These are phyloP conservation scores for Acanthisitta chloris DNA, from an alignment of 2,113 vertebrate species.

Conservation along the genomic window DNA sequence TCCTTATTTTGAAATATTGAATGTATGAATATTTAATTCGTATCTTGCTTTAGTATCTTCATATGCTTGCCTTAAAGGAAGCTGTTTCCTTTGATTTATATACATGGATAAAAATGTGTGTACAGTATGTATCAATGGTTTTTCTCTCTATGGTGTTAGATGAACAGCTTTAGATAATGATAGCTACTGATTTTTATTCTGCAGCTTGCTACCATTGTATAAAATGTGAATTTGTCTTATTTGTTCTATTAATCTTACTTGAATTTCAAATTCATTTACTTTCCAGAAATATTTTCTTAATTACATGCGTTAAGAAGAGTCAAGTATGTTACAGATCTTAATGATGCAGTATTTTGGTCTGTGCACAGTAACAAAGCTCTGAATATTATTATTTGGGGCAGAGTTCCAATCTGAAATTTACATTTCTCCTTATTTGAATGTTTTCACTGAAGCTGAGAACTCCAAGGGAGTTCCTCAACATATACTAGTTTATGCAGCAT, in stretches of 20 bases:
- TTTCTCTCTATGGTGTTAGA: slow-evolving; percentile 47
- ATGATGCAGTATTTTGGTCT: slow-evolving; percentile 12
- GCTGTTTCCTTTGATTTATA: slow-evolving; percentile 74
- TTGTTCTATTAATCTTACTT: slow-evolving; percentile 37
- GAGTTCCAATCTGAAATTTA: slow-evolving; percentile 49
- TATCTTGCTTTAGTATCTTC: slow-evolving; percentile 72
- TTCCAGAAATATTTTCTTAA: slow-evolving; percentile 51
- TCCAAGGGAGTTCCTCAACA: slow-evolving; percentile 3
- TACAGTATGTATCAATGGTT: slow-evolving; percentile 63
- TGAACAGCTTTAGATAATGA: slow-evolving; percentile 58
- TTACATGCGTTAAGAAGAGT: slow-evolving; percentile 28
- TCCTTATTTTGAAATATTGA: slow-evolving; percentile 79
- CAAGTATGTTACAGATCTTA: slow-evolving; percentile 12
- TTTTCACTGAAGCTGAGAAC: slow-evolving; percentile 48
- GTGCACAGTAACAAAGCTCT: neutral
- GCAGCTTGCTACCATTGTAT: slow-evolving; percentile 28
- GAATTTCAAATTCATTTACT: slow-evolving; percentile 44
- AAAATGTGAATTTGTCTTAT: neutral
- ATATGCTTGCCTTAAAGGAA: slow-evolving; percentile 74
- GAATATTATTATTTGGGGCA: slow-evolving; percentile 46
- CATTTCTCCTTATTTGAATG: slow-evolving; percentile 41
- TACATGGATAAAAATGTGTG: slow-evolving; percentile 70
- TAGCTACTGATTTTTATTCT: slow-evolving; percentile 57
- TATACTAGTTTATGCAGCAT: neutral
- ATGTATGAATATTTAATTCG: slow-evolving; percentile 79